phyloP scores from a whole-genome alignment of 2,797 vertebrate species.

The Cynopterus sphinx region DNA sequence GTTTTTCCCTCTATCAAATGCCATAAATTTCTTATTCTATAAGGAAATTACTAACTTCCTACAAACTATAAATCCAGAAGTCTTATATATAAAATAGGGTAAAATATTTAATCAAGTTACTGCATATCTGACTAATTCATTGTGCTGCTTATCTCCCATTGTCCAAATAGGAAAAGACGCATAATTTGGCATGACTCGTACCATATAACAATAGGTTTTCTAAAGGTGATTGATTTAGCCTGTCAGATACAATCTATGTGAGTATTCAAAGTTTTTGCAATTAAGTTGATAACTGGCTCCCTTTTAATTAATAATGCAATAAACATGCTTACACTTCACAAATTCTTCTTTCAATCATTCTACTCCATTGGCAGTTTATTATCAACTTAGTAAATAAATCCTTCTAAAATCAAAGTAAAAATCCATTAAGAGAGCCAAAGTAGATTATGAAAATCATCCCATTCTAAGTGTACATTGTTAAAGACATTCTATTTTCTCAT shows the following conservation, averaged over 20 bases:
- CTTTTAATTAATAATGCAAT: conserved; percentile 32
- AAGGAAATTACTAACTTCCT: conserved; percentile 41
- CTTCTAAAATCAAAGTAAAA: conserved; percentile 59
- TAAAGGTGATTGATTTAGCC: conserved; percentile 12
- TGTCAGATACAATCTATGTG: conserved; percentile 14
- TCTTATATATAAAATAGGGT: conserved; percentile 32
- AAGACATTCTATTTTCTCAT: conserved; percentile 11
- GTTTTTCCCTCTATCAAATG: conserved; percentile 10
- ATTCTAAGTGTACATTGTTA: background rate
- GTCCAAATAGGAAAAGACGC: conserved; percentile 14
- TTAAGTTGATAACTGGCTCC: background rate
- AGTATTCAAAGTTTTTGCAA: background rate
- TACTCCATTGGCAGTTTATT: background rate
- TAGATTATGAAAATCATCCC: conserved; percentile 27
- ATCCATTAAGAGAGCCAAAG: background rate
- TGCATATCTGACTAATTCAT: background rate
- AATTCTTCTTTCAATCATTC: conserved; percentile 48
- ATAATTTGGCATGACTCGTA: background rate
- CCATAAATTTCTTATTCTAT: background rate
- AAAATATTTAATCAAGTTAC: conserved; percentile 41
- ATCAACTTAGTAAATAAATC: conserved; percentile 15
- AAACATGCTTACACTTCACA: conserved; percentile 7
- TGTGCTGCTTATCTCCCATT: background rate
- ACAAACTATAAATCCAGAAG: conserved; percentile 12
- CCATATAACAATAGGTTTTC: background rate